Conservation (phyloP, 2,888 invertebrate species). For the Chironomus riparius region DNA sequence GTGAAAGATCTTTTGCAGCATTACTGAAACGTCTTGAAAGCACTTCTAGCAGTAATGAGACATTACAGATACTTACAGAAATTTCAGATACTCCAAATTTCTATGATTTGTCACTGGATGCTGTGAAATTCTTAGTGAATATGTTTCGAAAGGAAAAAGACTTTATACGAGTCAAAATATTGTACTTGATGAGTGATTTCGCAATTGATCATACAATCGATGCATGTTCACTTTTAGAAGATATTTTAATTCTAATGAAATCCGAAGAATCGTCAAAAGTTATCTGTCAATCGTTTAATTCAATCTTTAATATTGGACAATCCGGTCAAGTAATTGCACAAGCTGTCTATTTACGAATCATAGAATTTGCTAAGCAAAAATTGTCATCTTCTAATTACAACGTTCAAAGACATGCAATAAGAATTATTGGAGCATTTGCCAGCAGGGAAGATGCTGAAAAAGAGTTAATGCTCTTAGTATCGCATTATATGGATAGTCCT, state of each 20-base stretch:
- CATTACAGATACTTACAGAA: constrained; percentile 8
- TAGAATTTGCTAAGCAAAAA: constrained; percentile 39
- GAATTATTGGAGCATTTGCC: constrained; percentile 37
- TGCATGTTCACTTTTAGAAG: constrained; percentile 35
- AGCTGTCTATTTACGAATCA: constrained; percentile 37
- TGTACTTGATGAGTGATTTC: constrained; percentile 26
- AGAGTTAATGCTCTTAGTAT: constrained; percentile 61
- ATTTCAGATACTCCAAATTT: constrained; percentile 12
- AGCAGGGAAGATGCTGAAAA: constrained; percentile 48
- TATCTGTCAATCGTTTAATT: constrained; percentile 39
- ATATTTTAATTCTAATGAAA: constrained; percentile 37
- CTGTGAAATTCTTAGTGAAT: neutral
- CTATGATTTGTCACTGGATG: neutral
- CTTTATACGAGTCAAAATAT: constrained; percentile 17
- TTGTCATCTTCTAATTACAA: constrained; percentile 38
- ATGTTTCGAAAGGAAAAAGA: constrained; percentile 13
- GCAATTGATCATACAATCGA: constrained; percentile 26
- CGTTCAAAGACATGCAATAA: constrained; percentile 40
- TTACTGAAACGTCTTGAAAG: constrained; percentile 7
- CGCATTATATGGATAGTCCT: constrained; percentile 74
- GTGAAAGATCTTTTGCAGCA: neutral
- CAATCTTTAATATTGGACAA: constrained; percentile 38
- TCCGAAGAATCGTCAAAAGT: constrained; percentile 40
- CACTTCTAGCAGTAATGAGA: neutral
- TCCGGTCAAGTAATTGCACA: constrained; percentile 34